These are phyloP conservation scores for Aurelia aurita DNA, from an alignment of 30 jellyfish, hydroid and myxozoan species.

Conservation along the genomic window DNA sequence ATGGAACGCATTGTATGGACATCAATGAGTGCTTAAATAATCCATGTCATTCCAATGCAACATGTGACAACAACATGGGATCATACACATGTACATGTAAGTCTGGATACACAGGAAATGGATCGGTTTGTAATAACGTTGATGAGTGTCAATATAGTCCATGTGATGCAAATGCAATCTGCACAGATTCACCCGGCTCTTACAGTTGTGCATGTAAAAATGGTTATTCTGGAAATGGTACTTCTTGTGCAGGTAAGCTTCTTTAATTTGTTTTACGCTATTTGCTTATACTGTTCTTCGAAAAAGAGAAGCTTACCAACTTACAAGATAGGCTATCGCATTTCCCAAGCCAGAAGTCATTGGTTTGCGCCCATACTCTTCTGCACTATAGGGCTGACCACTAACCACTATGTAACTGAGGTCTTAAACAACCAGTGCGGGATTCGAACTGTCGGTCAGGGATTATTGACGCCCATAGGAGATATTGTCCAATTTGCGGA, in stretches of 20 bases:
- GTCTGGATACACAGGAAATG: conserved; percentile 31
- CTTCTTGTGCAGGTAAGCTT: conserved; percentile 13
- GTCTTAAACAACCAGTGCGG: no score
- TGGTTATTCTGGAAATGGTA: conserved; percentile 63
- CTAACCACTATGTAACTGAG: no score
- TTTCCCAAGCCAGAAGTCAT: no score
- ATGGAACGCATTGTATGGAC: conserved; percentile 6
- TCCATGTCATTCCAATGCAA: not conserved
- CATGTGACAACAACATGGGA: not conserved
- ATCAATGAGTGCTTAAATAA: not conserved
- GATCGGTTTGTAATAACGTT: conserved; percentile 3
- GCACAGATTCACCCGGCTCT: not conserved
- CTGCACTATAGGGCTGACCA: no score
- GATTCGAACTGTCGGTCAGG: no score
- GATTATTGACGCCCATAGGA: no score
- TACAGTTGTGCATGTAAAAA: not conserved
- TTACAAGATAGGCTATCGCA: no score
- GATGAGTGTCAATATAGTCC: not conserved
- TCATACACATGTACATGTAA: conserved; percentile 41
- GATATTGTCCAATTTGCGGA: no score
- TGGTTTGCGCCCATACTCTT: no score
- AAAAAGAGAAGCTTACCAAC: no score
- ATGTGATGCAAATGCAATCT: not conserved
- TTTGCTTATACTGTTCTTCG: no score
- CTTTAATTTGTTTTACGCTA: no score